Conservation (phyloP, 2,888 invertebrate species). For the Andrena haemorrhoa region DNA sequence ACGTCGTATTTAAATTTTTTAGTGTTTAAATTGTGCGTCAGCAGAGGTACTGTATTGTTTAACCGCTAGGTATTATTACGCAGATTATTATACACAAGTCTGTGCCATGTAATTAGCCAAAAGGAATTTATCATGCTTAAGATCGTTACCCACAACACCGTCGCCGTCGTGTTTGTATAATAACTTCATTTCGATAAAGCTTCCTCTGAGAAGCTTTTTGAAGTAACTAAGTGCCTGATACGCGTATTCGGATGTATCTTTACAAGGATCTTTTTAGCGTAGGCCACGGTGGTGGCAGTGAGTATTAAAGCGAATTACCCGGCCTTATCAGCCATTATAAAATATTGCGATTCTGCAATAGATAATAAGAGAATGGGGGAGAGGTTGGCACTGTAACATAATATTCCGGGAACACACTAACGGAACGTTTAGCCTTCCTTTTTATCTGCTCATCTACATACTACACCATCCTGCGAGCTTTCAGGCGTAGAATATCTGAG, state of each 20-base stretch:
- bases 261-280: slow-evolving; percentile 37
- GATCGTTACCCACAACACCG: background rate
- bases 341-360: slow-evolving; percentile 40
- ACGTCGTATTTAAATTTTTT: too few species aligned
- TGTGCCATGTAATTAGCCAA: slow-evolving; percentile 1
- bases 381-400: slow-evolving; percentile 4
- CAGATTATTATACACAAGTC: background rate
- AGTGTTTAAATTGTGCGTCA: too few species aligned
- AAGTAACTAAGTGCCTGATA: background rate
- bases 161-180: slow-evolving; percentile 20
- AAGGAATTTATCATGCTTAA: slow-evolving; percentile 27
- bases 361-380: slow-evolving; percentile 28
- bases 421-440: slow-evolving; percentile 28
- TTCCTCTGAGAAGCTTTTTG: slow-evolving; percentile 6
- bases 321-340: slow-evolving; percentile 40
- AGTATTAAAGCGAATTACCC: slow-evolving; percentile 46
- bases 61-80: background rate
- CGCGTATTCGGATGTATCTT: slow-evolving; percentile 44
- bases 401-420: slow-evolving; percentile 4
- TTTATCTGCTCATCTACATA: slow-evolving; percentile 2
- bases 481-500: background rate
- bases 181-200: slow-evolving; percentile 52
- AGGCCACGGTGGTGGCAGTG: background rate
- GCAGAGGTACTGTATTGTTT: background rate
- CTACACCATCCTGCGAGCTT: background rate